Evolutionary conservation across 2,888 invertebrate species (phyloP).

Genomic region (Tinea trinotella): DNA sequence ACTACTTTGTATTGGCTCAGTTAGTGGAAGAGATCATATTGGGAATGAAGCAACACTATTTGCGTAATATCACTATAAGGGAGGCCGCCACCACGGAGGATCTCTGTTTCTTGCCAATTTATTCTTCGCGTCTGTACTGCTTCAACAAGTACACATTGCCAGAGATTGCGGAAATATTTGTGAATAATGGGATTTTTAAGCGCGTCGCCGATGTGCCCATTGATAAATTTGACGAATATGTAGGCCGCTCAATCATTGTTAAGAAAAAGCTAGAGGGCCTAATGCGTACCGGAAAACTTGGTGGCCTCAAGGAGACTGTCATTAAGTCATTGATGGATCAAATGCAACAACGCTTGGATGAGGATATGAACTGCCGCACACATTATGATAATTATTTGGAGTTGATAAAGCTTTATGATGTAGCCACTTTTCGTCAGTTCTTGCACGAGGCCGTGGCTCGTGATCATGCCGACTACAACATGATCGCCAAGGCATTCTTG

Average conservation of each 20-base stretch:
- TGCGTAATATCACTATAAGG: background rate
- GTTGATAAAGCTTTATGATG: background rate
- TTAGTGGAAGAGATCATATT: background rate
- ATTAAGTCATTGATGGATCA: background rate
- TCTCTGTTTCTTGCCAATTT: background rate
- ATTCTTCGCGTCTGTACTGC: background rate
- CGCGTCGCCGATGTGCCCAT: background rate
- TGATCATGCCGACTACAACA: background rate
- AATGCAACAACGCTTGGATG: background rate
- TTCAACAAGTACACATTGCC: background rate
- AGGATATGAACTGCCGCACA: background rate
- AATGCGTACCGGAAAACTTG: background rate
- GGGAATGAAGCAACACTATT: background rate
- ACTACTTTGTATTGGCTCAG: background rate
- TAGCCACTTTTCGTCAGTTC: background rate
- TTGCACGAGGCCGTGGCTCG: background rate
- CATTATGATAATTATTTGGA: background rate
- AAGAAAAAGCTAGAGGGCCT: background rate
- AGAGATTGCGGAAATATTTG: background rate
- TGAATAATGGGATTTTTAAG: background rate
- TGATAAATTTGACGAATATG: background rate
- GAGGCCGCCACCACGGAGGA: background rate
- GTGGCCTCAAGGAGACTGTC: background rate
- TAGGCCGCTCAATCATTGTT: background rate
- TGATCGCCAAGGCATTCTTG: background rate